A percentile compares a stretch with the other conserved stretches of the same genome.
Evolutionary conservation across 2,888 invertebrate genomes (phyloP).

Genomic region (Blastobasis lacticolella): DNA sequence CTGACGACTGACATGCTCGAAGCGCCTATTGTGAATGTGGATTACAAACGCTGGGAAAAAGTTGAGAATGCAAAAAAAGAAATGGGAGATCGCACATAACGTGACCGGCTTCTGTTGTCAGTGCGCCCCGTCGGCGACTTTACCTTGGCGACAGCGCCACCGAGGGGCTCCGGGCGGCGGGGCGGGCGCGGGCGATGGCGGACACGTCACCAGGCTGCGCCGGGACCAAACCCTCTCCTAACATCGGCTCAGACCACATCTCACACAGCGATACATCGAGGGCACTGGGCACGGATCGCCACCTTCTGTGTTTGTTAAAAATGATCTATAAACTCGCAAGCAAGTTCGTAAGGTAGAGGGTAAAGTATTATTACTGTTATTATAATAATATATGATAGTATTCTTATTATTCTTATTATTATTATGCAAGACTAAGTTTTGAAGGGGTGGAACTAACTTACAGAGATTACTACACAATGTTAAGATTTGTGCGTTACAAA

Average conservation of each 20-base stretch:
- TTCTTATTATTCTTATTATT: conserved; percentile 11
- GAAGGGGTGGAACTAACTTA: conserved; percentile 19
- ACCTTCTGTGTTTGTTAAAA: conserved; percentile 73
- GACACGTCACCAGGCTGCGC: conserved; percentile 26
- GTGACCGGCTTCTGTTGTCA: conserved; percentile 51
- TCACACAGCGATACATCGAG: conserved; percentile 68
- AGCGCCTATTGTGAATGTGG: conserved; percentile 23
- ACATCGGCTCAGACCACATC: conserved; percentile 69
- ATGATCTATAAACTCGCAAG: conserved; percentile 63
- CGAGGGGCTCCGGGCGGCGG: conserved; percentile 25
- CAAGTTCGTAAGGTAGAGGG: conserved; percentile 23
- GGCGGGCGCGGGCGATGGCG: conserved; percentile 16
- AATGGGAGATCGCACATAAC: conserved; percentile 61
- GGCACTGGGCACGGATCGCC: conserved; percentile 65
- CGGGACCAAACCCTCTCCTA: conserved; percentile 46
- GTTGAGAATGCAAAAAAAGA: conserved; percentile 35
- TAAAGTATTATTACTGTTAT: conserved; percentile 7
- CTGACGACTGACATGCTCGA: no score
- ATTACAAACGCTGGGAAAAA: conserved; percentile 32
- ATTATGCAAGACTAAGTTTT: conserved; percentile 18
- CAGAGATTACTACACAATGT: conserved; percentile 10
- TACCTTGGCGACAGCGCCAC: conserved; percentile 47
- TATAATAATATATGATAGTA: no score
- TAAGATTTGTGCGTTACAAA: conserved; percentile 7
- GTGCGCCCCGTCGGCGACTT: conserved; percentile 54